phyloP scores from a whole-genome alignment of 2,113 vertebrate species.

The Gallinago media region DNA sequence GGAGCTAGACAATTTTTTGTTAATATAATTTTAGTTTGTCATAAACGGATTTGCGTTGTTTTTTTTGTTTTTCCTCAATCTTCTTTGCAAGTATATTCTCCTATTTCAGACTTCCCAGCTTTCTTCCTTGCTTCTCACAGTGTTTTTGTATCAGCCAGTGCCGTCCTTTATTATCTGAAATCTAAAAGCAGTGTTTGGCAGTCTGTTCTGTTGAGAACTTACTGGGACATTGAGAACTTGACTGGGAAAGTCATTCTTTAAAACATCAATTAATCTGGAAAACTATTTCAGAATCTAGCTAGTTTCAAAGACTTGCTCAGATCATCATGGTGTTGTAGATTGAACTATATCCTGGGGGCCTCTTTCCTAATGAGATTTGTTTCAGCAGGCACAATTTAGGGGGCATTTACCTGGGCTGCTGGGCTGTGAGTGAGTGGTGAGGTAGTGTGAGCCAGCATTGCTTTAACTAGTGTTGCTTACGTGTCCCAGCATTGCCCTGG shows the following conservation, averaged over 20 bases:
- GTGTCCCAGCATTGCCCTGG: fast-evolving
- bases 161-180: background rate
- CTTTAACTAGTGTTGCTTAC: fast-evolving
- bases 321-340: background rate
- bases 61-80: background rate
- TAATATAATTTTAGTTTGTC: background rate
- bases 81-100: background rate
- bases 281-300: background rate
- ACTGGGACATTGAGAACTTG: background rate
- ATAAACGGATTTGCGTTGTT: background rate
- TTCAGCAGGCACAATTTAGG: background rate
- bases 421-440: background rate
- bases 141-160: fast-evolving
- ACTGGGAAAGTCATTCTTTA: background rate
- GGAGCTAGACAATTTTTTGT: background rate
- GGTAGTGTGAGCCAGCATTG: background rate
- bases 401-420: background rate
- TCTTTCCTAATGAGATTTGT: background rate
- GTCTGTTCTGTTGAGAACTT: background rate
- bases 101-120: background rate
- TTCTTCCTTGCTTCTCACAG: background rate
- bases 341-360: background rate
- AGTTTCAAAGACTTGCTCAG: background rate
- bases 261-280: background rate
- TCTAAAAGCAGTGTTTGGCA: background rate